These are phyloP conservation scores for Drosophila nigricruria DNA, from an alignment of 2,888 invertebrate genomes.

Conservation along the genomic window DNA sequence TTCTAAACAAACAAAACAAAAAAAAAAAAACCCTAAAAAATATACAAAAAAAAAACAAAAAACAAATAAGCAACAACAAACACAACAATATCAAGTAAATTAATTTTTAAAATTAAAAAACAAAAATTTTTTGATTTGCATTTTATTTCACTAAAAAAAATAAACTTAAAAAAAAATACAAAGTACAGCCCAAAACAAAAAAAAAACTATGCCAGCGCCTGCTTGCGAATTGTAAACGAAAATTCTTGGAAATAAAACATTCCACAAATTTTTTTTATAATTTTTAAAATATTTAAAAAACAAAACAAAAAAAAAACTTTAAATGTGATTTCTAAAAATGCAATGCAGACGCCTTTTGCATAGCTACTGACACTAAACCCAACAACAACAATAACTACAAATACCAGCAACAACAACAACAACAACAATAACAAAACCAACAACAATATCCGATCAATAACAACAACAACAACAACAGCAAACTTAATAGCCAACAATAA, in stretches of 20 bases:
- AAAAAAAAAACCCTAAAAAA: conserved; percentile 42
- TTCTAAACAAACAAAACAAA: conserved; percentile 50
- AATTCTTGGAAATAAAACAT: conserved; percentile 32
- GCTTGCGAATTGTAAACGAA: conserved; percentile 26
- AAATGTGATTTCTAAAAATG: conserved; percentile 42
- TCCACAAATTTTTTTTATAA: conserved; percentile 21
- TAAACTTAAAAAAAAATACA: conserved; percentile 32
- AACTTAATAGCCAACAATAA: conserved; percentile 66
- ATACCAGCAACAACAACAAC: conserved; percentile 56
- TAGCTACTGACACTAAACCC: conserved; percentile 49
- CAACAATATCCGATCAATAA: conserved; percentile 79
- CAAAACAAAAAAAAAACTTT: conserved; percentile 29
- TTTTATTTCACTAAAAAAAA: conserved; percentile 29
- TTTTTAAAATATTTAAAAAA: conserved; percentile 19
- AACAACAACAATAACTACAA: conserved; percentile 60
- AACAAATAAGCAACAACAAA: conserved; percentile 22
- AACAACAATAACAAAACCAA: conserved; percentile 60
- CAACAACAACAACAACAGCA: conserved; percentile 61
- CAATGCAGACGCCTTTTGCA: conserved; percentile 52
- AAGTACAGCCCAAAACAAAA: conserved; percentile 20
- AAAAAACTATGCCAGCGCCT: conserved; percentile 38
- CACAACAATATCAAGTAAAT: conserved; percentile 40
- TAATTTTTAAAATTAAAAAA: conserved; percentile 57
- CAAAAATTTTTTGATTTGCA: conserved; percentile 34
- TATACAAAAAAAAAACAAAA: conserved; percentile 37